Percentiles rank a stretch among this genome's conserved stretches.
Conservation (phyloP, 2,888 invertebrate species). For the Noctuana brunneofusca region DNA sequence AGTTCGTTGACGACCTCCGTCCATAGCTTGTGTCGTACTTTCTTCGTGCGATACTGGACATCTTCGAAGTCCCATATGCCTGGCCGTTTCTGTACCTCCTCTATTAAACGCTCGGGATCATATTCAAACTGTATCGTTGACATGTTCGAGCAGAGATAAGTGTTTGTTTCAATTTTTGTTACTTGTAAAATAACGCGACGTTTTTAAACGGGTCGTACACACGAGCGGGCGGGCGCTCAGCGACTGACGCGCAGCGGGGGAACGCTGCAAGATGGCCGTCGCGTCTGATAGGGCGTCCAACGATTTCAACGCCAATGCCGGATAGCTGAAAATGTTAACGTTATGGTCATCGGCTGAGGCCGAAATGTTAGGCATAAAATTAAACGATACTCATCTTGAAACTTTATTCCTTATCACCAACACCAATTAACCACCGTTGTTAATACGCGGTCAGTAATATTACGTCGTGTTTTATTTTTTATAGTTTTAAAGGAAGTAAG, state of each 20-base stretch:
- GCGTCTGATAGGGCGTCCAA: slow-evolving; percentile 50
- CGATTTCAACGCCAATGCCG: slow-evolving; percentile 30
- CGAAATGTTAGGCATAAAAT: too few relatives aligned
- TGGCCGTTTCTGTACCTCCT: slow-evolving; percentile 69
- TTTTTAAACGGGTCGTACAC: slow-evolving; percentile 47
- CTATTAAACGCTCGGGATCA: slow-evolving; percentile 70
- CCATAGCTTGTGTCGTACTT: slow-evolving; percentile 62
- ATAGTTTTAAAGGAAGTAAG: too few relatives aligned
- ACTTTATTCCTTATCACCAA: too few relatives aligned
- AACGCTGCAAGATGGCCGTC: slow-evolving; percentile 71
- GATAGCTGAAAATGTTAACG: slow-evolving; percentile 6
- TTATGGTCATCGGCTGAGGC: too few relatives aligned
- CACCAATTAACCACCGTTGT: too few relatives aligned
- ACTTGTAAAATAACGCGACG: slow-evolving; percentile 37
- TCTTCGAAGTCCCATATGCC: slow-evolving; percentile 73
- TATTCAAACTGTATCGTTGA: slow-evolving; percentile 71
- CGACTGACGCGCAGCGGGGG: slow-evolving; percentile 71
- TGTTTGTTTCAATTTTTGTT: background rate
- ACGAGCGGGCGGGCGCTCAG: slow-evolving; percentile 65
- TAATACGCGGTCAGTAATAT: too few relatives aligned
- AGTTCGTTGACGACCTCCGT: slow-evolving; percentile 67
- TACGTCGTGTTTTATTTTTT: too few relatives aligned
- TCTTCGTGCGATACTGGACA: slow-evolving; percentile 62
- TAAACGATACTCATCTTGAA: too few relatives aligned
- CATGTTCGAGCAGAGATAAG: background rate